phyloP scores from a whole-genome alignment of 1,140 invertebrate species.

The Drosophila fuyamai region DNA sequence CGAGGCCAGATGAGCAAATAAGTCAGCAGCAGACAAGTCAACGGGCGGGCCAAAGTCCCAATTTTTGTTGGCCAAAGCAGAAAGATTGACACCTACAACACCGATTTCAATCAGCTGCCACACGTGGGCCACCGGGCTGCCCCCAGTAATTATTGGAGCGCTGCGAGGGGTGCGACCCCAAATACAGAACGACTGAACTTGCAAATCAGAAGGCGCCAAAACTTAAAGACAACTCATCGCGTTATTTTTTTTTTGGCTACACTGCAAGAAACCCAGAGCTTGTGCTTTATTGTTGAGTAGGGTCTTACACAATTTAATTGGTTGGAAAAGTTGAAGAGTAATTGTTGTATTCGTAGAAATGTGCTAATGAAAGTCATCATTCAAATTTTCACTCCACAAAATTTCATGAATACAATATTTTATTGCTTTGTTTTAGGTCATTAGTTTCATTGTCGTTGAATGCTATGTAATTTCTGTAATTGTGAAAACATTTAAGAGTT shows the following conservation, averaged over 20 bases:
- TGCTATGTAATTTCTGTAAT: no score
- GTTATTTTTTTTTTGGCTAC: constrained; percentile 3
- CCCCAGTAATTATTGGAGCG: constrained; percentile 57
- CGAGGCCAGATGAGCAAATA: constrained; percentile 54
- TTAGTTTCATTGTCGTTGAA: no score
- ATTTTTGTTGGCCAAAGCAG: background rate
- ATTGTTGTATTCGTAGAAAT: no score
- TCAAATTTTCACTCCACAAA: no score
- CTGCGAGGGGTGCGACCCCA: constrained; percentile 27
- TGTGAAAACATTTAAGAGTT: no score
- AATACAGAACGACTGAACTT: constrained; percentile 46
- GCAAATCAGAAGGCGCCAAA: constrained; percentile 59
- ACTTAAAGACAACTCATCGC: constrained; percentile 23
- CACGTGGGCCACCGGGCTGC: constrained; percentile 31
- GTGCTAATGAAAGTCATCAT: no score
- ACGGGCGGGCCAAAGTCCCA: constrained; percentile 28
- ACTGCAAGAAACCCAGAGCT: background rate
- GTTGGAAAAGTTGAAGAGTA: no score
- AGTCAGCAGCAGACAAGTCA: constrained; percentile 56
- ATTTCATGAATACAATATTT: no score
- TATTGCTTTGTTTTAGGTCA: no score
- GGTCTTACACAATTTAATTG: no score
- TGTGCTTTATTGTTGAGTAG: no score
- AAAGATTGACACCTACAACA: constrained; percentile 57
- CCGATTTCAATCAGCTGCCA: constrained; percentile 50